phyloP scores from a whole-genome alignment of 2,888 invertebrate genomes.

The Leucozona laternaria region DNA sequence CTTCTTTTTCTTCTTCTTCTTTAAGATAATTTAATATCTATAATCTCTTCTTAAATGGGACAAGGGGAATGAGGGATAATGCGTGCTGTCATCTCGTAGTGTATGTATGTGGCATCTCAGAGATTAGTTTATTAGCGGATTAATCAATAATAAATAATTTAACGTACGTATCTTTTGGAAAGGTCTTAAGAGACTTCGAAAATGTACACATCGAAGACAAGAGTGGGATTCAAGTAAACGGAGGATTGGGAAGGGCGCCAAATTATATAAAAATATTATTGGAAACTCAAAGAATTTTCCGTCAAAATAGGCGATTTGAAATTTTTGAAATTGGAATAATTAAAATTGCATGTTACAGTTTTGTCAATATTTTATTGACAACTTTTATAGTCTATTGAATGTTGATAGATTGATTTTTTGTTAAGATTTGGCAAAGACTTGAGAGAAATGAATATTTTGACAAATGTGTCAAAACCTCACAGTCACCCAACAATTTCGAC shows the following conservation, averaged over 20 bases:
- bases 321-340: too few relatives aligned
- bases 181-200: constrained; percentile 34
- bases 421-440: too few relatives aligned
- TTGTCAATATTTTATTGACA: neutral
- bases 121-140: constrained; percentile 76
- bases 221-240: neutral
- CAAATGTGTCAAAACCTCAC: too few relatives aligned
- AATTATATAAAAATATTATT: too few relatives aligned
- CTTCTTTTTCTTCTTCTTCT: constrained; percentile 32
- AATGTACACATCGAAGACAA: neutral
- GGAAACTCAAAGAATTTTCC: too few relatives aligned
- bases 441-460: too few relatives aligned
- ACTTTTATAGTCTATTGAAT: too few relatives aligned
- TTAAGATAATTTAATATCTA: constrained; percentile 72
- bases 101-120: constrained; percentile 65
- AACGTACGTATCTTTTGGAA: constrained; percentile 57
- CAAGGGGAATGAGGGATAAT: constrained; percentile 61
- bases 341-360: too few relatives aligned
- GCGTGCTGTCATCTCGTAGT: constrained; percentile 73
- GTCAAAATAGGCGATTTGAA: too few relatives aligned
- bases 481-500: too few relatives aligned
- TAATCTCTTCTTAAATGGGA: constrained; percentile 70
- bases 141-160: constrained; percentile 76
- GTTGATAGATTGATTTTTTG: too few relatives aligned
- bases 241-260: neutral